Base-by-base conservation (phyloP, 2,888 invertebrate genomes). In the Heliconius cydno region DNA sequence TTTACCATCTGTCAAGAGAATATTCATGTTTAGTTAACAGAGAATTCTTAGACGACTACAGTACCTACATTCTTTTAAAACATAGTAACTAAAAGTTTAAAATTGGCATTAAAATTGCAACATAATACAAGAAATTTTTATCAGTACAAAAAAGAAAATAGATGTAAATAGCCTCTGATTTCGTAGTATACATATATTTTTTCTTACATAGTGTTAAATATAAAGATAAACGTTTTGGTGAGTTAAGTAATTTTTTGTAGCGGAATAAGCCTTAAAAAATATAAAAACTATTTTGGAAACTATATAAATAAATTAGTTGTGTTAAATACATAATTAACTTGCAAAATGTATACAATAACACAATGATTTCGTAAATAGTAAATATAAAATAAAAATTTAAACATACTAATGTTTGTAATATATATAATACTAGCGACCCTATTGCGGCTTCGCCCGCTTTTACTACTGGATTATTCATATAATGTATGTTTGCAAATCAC, bases 1-100 rank as follows among this genome's bases (percentile, higher is more conserved):
- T 97, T 97, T 76, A 96, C 96, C 84, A 98, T 91, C 97, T 97
- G 80, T 25, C 25, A 19, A 84, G 84, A 65, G 13, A 28, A 25
- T 67, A 46, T 28, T 28, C 7, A 71, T 41, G 13, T 22, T 19
- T 38, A 12, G 5, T 34, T 68, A 68, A 68, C 2, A 68, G 2
- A 28, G 25, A 9, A n/a, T 12, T 65, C n/a, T n/a, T 19, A 52
- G 5, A 52, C 6, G 52, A 12, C 60, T n/a, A 3, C 9, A 60
- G n/a, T n/a, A 19, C 19, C 22, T n/a, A 60, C 1, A 10, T n/a
- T 60, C 9, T 10, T 60, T 9, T 60, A 60, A 60, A 10, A 60
- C n/a, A 60, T 9, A n/a, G 22, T 57, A n/a, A n/a, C n/a, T 19
- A n/a, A 57, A 57, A 57, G 1, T 19, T 28, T 28, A 28, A 28